phyloP scores from a whole-genome alignment of 1,140 invertebrate genomes.

The Papilio helenus region DNA sequence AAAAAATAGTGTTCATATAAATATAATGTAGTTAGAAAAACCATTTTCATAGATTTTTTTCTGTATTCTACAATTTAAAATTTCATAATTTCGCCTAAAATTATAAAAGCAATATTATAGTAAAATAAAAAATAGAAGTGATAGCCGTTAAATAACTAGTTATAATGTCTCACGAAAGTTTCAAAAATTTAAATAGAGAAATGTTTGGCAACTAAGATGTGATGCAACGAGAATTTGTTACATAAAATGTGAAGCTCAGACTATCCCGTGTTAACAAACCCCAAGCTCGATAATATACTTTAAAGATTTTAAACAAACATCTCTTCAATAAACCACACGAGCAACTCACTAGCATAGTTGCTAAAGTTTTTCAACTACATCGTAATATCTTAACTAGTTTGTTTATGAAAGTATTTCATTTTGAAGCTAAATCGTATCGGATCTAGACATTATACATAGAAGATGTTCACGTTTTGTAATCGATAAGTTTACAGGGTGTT shows the following conservation, averaged over 20 bases:
- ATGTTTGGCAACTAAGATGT: background rate
- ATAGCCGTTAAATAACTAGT: too few relatives aligned
- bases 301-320: slow-evolving; percentile 26
- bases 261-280: background rate
- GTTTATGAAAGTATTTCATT: slow-evolving; percentile 37
- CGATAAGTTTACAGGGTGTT: too few relatives aligned
- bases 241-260: background rate
- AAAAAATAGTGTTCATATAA: too few relatives aligned
- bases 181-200: too few relatives aligned
- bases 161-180: too few relatives aligned
- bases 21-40: too few relatives aligned
- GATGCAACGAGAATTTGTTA: background rate
- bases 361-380: slow-evolving; percentile 28
- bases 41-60: too few relatives aligned
- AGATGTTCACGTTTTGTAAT: background rate
- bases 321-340: slow-evolving; percentile 29
- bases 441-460: background rate
- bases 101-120: too few relatives aligned
- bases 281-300: slow-evolving; percentile 13
- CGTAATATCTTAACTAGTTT: slow-evolving; percentile 31
- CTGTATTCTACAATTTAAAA: too few relatives aligned
- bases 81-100: too few relatives aligned
- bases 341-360: background rate
- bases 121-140: too few relatives aligned
- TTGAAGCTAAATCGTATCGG: background rate